A percentile compares a stretch with the other conserved stretches of the same genome.
phyloP scores from a whole-genome alignment of 2,113 vertebrate genomes.

The Sphaerodactylus townsendi region DNA sequence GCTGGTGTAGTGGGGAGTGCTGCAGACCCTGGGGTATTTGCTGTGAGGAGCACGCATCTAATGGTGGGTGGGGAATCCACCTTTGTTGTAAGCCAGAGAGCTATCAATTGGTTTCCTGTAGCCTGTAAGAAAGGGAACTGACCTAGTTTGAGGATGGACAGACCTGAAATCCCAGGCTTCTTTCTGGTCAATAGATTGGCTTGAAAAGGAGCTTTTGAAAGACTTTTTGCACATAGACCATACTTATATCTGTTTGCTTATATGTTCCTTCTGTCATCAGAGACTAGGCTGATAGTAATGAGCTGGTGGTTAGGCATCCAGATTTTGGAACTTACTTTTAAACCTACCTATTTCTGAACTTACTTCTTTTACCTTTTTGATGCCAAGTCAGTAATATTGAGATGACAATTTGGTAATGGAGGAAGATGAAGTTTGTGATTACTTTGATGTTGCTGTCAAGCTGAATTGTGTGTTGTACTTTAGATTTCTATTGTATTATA shows the following conservation, averaged over 20 bases:
- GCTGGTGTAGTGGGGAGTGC: no score
- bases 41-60: no score
- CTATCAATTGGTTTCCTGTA: no score
- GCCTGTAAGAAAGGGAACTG: no score
- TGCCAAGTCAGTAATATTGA: neutral
- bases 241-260: neutral
- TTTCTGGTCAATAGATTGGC: no score
- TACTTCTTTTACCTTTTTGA: neutral
- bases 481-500: neutral
- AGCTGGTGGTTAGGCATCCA: no score
- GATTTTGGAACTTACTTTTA: neutral
- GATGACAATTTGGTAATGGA: neutral
- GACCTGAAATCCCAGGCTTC: no score
- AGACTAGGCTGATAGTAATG: neutral
- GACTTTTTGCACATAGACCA: neutral
- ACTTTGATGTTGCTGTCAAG: neutral
- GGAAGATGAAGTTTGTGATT: neutral
- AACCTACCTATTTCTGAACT: neutral
- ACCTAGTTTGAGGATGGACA: no score
- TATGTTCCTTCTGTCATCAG: neutral
- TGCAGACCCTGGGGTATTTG: no score
- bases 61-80: no score
- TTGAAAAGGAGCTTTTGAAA: no score
- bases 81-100: no score
- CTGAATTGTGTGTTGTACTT: neutral